phyloP scores from a whole-genome alignment of 2,797 vertebrate genomes.

The Neosilurus hyrtlii region DNA sequence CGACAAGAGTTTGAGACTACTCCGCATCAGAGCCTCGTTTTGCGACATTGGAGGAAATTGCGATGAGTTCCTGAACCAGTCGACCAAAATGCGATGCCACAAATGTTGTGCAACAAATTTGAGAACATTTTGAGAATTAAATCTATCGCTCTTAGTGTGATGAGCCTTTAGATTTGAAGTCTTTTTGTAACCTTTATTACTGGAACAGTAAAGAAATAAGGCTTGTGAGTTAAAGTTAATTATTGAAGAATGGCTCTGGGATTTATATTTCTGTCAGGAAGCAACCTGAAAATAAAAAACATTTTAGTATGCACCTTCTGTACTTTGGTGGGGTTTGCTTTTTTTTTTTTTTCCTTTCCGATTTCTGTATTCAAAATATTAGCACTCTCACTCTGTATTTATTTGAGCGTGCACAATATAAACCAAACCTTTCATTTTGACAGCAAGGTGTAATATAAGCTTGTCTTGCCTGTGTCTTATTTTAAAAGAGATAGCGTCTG shows the following conservation, averaged over 20 bases:
- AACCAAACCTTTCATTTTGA: constrained; percentile 1
- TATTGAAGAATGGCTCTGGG: background rate
- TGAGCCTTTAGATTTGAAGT: too few species aligned
- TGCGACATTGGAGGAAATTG: too few species aligned
- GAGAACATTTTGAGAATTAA: too few species aligned
- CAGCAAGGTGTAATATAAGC: background rate
- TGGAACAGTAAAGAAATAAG: background rate
- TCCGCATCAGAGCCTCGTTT: too few species aligned
- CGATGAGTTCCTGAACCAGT: too few species aligned
- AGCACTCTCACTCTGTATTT: background rate
- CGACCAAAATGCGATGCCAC: too few species aligned
- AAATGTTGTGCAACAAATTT: too few species aligned
- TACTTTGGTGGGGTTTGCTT: background rate
- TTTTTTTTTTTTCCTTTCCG: background rate
- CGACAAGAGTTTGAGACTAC: too few species aligned
- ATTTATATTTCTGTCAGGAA: background rate
- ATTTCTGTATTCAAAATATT: background rate
- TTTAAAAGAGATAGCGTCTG: constrained; percentile 19
- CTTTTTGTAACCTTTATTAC: too few species aligned
- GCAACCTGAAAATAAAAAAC: background rate
- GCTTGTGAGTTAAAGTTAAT: background rate
- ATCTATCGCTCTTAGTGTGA: too few species aligned
- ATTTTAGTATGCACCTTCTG: background rate
- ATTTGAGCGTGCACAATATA: background rate
- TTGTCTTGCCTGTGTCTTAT: constrained; percentile 9